phyloP scores from a whole-genome alignment of 2,113 vertebrate species.

The Australoheros scitulus region DNA sequence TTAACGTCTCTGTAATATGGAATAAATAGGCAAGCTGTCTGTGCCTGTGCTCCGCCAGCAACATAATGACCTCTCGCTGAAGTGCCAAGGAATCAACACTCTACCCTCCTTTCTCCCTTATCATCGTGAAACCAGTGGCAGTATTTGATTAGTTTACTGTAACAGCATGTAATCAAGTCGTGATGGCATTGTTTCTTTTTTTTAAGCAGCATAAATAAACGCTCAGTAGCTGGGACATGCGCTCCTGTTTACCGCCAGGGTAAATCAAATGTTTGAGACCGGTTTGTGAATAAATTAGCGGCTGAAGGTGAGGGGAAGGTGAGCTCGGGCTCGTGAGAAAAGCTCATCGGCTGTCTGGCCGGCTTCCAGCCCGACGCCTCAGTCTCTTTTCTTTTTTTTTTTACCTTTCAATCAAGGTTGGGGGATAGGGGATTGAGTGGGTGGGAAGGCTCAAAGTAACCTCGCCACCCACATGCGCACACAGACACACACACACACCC shows the following conservation, averaged over 20 bases:
- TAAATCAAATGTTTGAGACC: slow-evolving; percentile 23
- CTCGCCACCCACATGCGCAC: slow-evolving; percentile 38
- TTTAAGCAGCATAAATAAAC: slow-evolving; percentile 6
- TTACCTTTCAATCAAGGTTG: slow-evolving; percentile 39
- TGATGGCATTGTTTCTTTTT: neutral
- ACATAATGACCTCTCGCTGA: slow-evolving; percentile 12
- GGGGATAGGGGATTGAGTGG: slow-evolving; percentile 45
- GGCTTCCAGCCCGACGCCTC: slow-evolving; percentile 13
- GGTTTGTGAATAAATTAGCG: slow-evolving; percentile 34
- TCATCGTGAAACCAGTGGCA: slow-evolving; percentile 8
- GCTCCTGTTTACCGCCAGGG: slow-evolving; percentile 14
- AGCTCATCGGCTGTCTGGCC: slow-evolving; percentile 11
- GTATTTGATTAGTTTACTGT: slow-evolving; percentile 59
- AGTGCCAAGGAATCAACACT: slow-evolving; percentile 6
- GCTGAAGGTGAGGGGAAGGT: slow-evolving; percentile 48
- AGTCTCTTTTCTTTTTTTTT: neutral
- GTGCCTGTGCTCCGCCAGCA: slow-evolving; percentile 5
- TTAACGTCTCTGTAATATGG: slow-evolving; percentile 32
- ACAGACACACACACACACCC: slow-evolving; percentile 16
- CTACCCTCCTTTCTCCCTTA: neutral
- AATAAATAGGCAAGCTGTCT: slow-evolving; percentile 46
- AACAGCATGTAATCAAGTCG: slow-evolving; percentile 28
- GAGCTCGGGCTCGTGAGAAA: slow-evolving; percentile 23
- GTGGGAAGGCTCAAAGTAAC: slow-evolving; percentile 60
- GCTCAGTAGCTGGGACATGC: slow-evolving; percentile 18